Evolutionary conservation across 2,113 vertebrate species (phyloP).

Genomic region (Macaca fascicularis): DNA sequence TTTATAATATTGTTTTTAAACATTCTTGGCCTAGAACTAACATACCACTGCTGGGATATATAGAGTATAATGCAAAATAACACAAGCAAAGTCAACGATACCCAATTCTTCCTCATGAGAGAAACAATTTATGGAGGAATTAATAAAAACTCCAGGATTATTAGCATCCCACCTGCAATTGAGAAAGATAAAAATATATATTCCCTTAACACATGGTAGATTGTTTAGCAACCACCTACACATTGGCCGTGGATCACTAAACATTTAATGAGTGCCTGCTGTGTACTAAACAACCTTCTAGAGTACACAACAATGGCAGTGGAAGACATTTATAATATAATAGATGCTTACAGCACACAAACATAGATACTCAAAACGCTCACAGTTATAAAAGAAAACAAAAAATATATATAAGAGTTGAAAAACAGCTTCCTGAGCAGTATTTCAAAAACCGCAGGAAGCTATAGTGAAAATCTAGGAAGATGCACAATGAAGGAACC

Average conservation of each 20-base stretch:
- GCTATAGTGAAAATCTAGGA: background rate
- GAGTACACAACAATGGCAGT: background rate
- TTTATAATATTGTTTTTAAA: background rate
- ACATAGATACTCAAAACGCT: background rate
- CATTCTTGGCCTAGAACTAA: background rate
- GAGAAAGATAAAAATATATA: slow-evolving; percentile 38
- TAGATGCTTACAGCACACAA: background rate
- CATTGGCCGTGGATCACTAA: background rate
- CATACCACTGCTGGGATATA: background rate
- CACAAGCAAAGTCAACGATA: background rate
- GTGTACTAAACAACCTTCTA: background rate
- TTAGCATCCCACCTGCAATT: background rate
- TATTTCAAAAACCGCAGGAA: background rate
- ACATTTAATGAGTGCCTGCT: background rate
- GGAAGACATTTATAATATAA: background rate
- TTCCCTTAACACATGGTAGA: background rate
- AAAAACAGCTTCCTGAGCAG: background rate
- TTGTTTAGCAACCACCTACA: slow-evolving; percentile 22
- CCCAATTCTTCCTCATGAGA: background rate
- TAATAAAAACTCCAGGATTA: background rate
- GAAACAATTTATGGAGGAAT: slow-evolving; percentile 3
- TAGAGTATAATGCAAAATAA: background rate
- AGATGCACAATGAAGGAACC: background rate
- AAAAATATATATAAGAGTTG: background rate
- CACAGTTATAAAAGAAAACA: background rate